phyloP scores from a whole-genome alignment of 1,140 invertebrate species.

The Ditylenchus dipsaci region DNA sequence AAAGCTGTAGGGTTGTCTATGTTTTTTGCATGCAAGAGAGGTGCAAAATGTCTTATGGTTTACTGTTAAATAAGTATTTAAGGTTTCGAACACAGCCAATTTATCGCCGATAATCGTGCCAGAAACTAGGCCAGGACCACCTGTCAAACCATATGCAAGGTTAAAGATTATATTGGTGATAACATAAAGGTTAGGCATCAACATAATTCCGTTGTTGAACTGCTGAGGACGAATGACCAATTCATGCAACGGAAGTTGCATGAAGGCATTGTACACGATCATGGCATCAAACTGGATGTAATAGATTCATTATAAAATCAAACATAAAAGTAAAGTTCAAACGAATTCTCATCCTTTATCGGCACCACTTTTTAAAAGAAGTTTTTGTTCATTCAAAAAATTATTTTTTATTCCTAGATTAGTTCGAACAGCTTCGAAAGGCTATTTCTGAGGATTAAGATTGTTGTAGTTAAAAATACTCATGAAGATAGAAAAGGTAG shows the following conservation, averaged over 20 bases:
- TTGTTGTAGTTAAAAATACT: no score
- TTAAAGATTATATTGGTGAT: conserved; percentile 74
- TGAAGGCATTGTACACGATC: conserved; percentile 46
- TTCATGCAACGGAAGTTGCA: conserved; percentile 48
- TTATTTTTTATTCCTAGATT: no score
- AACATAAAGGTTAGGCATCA: conserved; percentile 46
- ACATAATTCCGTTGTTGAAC: conserved; percentile 40
- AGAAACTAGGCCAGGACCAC: conserved; percentile 91
- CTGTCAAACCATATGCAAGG: conserved; percentile 88
- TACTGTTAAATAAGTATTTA: conserved; percentile 18
- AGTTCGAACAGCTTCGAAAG: no score
- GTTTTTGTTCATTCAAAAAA: no score
- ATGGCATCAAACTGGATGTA: conserved; percentile 38
- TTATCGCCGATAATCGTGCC: conserved; percentile 82
- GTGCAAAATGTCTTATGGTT: conserved; percentile 72
- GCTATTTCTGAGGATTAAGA: no score
- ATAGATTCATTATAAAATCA: conserved; percentile 14
- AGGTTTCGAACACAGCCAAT: conserved; percentile 66
- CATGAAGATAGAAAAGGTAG: no score
- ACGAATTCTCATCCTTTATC: conserved; percentile 22
- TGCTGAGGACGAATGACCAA: conserved; percentile 39
- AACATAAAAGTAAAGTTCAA: no score
- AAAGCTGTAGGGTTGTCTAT: conserved; percentile 78
- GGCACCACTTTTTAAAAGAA: conserved; percentile 10
- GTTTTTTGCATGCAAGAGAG: conserved; percentile 86